These are phyloP conservation scores for Dryobota labecula DNA, from an alignment of 2,888 invertebrate genomes.

Conservation along the genomic window DNA sequence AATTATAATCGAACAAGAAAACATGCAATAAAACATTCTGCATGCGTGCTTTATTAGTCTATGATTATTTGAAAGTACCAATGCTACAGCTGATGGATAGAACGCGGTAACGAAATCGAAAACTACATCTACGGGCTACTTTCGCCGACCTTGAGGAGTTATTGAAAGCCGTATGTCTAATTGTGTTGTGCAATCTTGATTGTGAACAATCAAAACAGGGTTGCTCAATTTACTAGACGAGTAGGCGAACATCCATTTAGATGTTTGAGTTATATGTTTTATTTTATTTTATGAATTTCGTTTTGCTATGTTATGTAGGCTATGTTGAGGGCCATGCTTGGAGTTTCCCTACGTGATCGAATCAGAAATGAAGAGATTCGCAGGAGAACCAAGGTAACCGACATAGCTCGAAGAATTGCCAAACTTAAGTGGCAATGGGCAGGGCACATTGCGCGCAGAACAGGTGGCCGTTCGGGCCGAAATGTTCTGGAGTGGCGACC, in stretches of 20 bases:
- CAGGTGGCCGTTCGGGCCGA: too few species aligned
- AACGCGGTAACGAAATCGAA: constrained; percentile 74
- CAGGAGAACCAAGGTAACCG: too few species aligned
- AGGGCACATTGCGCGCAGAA: too few species aligned
- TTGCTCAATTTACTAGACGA: constrained; percentile 72
- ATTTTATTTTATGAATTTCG: too few species aligned
- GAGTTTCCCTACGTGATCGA: too few species aligned
- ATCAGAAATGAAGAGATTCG: too few species aligned
- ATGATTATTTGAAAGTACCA: constrained; percentile 44
- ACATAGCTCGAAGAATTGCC: too few species aligned
- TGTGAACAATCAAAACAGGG: constrained; percentile 77
- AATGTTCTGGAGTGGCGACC: too few species aligned
- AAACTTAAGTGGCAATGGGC: too few species aligned
- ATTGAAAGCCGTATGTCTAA: constrained; percentile 78
- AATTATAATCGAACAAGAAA: constrained; percentile 47
- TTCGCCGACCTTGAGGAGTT: constrained; percentile 80
- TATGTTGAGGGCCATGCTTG: too few species aligned
- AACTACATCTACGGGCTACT: constrained; percentile 69
- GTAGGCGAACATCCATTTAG: constrained; percentile 48
- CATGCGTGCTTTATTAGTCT: constrained; percentile 35
- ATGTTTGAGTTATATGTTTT: constrained; percentile 26
- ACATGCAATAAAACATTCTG: constrained; percentile 46
- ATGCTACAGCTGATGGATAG: constrained; percentile 41
- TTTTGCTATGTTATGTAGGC: not conserved
- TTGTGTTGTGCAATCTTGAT: constrained; percentile 77